These are phyloP conservation scores for Lacanobia wlatinum DNA, from an alignment of 2,888 invertebrate genomes.

Conservation along the genomic window DNA sequence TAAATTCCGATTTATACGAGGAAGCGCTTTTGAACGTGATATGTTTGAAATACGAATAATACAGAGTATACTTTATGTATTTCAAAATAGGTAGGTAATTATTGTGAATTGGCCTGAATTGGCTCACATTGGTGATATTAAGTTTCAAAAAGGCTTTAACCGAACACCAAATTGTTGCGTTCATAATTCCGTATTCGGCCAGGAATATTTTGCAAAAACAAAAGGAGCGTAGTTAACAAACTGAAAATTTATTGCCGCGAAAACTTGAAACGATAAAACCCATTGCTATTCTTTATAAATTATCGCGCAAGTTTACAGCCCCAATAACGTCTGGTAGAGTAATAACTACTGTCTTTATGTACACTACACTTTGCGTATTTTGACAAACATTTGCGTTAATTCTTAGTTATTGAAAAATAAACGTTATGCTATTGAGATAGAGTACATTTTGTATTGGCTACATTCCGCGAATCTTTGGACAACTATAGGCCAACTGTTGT, in stretches of 20 bases:
- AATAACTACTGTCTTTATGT: slow-evolving; percentile 3
- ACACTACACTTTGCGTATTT: neutral
- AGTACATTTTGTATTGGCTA: neutral
- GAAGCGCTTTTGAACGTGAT: neutral
- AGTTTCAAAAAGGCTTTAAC: neutral
- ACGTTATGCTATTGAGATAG: fast-evolving
- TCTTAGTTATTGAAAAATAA: neutral
- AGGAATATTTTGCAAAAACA: slow-evolving; percentile 5
- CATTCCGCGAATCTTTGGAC: neutral
- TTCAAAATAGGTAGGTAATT: neutral
- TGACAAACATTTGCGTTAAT: slow-evolving; percentile 10
- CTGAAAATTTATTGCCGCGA: slow-evolving; percentile 8
- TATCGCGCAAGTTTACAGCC: slow-evolving; percentile 11
- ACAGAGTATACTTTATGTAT: neutral
- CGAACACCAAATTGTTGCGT: neutral
- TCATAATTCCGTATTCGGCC: neutral
- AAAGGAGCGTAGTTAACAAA: neutral
- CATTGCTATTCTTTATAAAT: no score
- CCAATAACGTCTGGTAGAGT: slow-evolving; percentile 15
- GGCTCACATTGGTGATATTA: neutral
- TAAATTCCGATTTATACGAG: neutral
- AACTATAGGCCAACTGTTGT: neutral
- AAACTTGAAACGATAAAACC: slow-evolving; percentile 36
- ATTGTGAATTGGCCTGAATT: no score
- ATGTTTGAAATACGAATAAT: neutral